Conservation (phyloP, 2,113 vertebrate species). For the Melanotaenia duboulayi region DNA sequence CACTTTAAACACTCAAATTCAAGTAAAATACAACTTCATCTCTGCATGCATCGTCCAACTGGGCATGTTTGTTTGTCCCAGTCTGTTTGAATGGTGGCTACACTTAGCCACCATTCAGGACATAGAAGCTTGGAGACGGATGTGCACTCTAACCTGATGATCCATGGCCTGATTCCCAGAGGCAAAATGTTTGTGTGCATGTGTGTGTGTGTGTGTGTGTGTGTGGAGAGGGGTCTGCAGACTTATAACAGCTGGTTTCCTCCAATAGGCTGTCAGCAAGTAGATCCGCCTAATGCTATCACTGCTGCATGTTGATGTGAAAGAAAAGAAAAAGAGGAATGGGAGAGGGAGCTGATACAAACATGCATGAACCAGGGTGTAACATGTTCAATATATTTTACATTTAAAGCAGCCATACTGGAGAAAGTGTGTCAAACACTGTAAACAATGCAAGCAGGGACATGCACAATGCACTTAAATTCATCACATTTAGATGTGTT, state of each 20-base stretch:
- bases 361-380: background rate
- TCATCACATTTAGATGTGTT: background rate
- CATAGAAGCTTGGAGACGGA: slow-evolving; percentile 52
- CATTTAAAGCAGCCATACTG: slow-evolving; percentile 6
- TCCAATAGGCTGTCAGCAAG: slow-evolving; percentile 65
- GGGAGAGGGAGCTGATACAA: slow-evolving; percentile 11
- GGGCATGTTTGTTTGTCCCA: slow-evolving; percentile 41
- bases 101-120: slow-evolving; percentile 27
- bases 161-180: slow-evolving; percentile 69
- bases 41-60: slow-evolving; percentile 2
- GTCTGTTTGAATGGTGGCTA: slow-evolving; percentile 51
- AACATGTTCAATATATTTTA: background rate
- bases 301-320: slow-evolving; percentile 55
- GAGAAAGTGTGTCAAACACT: background rate
- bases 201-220: slow-evolving; percentile 25
- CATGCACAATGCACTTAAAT: background rate
- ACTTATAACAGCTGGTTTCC: slow-evolving; percentile 67
- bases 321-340: slow-evolving; percentile 35
- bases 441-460: no score
- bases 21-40: slow-evolving; percentile 41
- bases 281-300: slow-evolving; percentile 57
- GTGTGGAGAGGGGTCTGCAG: slow-evolving; percentile 43
- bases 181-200: slow-evolving; percentile 42
- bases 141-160: slow-evolving; percentile 76
- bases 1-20: slow-evolving; percentile 13